phyloP scores from a whole-genome alignment of 2,888 invertebrate species.

The Drosophila antonietae region DNA sequence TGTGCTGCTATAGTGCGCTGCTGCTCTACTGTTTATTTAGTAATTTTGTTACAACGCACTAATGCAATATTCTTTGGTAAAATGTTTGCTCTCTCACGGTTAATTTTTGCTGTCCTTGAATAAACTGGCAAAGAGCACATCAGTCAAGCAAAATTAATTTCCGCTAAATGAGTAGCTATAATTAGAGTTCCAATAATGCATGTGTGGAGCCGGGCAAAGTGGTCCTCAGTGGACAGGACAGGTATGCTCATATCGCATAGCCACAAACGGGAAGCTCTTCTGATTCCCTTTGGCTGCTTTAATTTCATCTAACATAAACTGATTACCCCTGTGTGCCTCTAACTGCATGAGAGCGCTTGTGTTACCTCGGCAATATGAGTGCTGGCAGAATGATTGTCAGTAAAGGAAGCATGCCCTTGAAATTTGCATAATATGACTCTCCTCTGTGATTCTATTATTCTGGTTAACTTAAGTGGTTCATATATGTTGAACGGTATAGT shows the following conservation, averaged over 20 bases:
- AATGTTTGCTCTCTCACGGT: not conserved
- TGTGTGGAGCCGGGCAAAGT: not conserved
- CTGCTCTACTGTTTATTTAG: not conserved
- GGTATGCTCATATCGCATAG: not conserved
- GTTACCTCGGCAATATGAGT: not conserved
- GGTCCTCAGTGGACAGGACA: not conserved
- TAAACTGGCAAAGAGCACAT: not conserved
- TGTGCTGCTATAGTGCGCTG: not conserved
- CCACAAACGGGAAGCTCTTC: not conserved
- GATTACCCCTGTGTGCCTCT: not conserved
- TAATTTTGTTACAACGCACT: conserved; percentile 5
- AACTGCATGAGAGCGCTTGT: not conserved
- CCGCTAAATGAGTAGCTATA: not conserved
- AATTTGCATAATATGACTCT: not conserved
- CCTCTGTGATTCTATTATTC: not conserved
- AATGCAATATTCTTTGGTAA: conserved; percentile 4
- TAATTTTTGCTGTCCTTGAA: conserved; percentile 5
- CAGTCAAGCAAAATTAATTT: not conserved
- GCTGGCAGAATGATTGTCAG: not conserved
- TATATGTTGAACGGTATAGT: not conserved
- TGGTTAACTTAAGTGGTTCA: not conserved
- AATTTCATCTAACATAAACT: conserved; percentile 1
- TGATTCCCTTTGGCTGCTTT: not conserved
- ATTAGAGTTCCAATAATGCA: not conserved
- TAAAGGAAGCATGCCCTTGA: not conserved